Conservation (phyloP, 2,888 invertebrate genomes). For the Campoplex nolae region DNA sequence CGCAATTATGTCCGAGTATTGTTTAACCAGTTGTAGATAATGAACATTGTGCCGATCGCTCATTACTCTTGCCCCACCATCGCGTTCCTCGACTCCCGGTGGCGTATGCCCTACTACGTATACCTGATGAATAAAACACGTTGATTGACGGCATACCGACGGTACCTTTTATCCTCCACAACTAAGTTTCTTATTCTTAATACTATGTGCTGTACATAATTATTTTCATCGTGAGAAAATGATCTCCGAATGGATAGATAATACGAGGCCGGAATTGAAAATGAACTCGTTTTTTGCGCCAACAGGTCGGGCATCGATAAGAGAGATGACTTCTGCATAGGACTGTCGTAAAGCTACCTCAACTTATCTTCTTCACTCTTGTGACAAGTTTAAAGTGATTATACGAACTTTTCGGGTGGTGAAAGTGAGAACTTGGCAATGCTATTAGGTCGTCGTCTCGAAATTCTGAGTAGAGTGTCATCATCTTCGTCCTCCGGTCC, state of each 20-base stretch:
- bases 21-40: conserved; percentile 91
- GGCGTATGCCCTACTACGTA: conserved; percentile 96
- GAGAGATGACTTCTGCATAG: not conserved
- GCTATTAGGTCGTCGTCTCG: conserved; percentile 22
- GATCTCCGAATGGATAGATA: not conserved
- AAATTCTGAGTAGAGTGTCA: conserved; percentile 19
- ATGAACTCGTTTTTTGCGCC: not conserved
- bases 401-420: conserved; percentile 7
- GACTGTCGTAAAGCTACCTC: not conserved
- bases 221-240: not conserved
- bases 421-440: conserved; percentile 38
- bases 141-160: not conserved
- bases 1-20: conserved; percentile 92
- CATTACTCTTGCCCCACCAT: conserved; percentile 88
- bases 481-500: conserved; percentile 29
- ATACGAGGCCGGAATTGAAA: not conserved
- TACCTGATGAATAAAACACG: conserved; percentile 87
- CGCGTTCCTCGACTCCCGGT: conserved; percentile 94
- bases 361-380: not conserved
- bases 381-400: conserved; percentile 4
- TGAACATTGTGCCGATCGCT: conserved; percentile 91
- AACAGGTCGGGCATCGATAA: not conserved
- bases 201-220: not conserved
- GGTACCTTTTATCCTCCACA: not conserved
- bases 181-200: not conserved